Evolutionary conservation across 2,888 invertebrate genomes (phyloP).

Genomic region (Synanthedon andrenaeformis): DNA sequence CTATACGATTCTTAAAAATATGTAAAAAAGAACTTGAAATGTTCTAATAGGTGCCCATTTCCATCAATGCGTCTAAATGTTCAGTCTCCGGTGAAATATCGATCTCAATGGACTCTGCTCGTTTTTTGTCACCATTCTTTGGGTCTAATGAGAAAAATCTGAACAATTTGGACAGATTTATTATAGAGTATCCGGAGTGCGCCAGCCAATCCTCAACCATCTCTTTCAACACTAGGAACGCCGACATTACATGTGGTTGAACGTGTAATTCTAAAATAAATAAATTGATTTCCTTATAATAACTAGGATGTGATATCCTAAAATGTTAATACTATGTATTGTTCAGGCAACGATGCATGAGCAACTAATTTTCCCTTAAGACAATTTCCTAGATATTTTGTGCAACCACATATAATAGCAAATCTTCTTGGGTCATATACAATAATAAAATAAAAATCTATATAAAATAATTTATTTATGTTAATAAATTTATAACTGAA

Average conservation of each 20-base stretch:
- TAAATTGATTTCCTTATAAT: background rate
- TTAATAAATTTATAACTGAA: too few relatives aligned
- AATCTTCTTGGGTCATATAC: too few relatives aligned
- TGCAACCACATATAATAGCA: too few relatives aligned
- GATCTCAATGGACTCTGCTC: slow-evolving; percentile 45
- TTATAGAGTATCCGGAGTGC: slow-evolving; percentile 76
- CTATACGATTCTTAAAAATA: background rate
- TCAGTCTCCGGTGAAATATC: slow-evolving; percentile 59
- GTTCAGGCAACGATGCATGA: background rate
- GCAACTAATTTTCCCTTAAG: background rate
- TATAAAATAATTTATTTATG: too few relatives aligned
- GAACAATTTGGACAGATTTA: slow-evolving; percentile 72
- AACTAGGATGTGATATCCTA: background rate
- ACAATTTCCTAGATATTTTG: background rate
- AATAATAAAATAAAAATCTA: too few relatives aligned
- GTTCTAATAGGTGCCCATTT: slow-evolving; percentile 44
- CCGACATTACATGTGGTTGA: slow-evolving; percentile 59
- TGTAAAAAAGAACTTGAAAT: background rate
- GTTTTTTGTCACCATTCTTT: slow-evolving; percentile 29
- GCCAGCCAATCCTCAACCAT: slow-evolving; percentile 75
- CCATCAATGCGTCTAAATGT: slow-evolving; percentile 57
- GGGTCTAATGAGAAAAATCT: slow-evolving; percentile 51
- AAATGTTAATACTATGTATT: background rate
- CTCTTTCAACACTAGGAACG: slow-evolving; percentile 75
- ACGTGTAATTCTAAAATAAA: slow-evolving; percentile 54